These are phyloP conservation scores for Carollia perspicillata DNA, from an alignment of 2,113 vertebrate species.

Conservation along the genomic window DNA sequence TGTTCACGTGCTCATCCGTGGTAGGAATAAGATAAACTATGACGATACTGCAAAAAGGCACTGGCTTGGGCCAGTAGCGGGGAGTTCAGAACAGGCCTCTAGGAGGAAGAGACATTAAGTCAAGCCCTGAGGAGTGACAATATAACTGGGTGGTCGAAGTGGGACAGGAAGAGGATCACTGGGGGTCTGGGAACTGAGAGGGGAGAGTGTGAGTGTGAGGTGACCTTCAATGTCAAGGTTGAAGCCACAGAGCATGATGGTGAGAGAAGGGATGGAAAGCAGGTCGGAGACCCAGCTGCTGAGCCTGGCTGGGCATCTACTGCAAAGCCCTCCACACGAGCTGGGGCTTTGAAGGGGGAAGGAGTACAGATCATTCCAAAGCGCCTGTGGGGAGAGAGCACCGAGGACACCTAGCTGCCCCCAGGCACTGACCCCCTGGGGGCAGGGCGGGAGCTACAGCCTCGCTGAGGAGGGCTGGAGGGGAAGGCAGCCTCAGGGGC, in stretches of 20 bases:
- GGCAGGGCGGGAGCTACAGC: neutral
- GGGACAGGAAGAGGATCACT: neutral
- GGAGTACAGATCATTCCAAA: neutral
- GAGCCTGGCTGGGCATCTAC: neutral
- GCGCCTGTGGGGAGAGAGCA: neutral
- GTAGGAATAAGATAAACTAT: neutral
- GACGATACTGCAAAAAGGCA: neutral
- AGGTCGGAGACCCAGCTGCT: neutral
- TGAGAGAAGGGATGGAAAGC: neutral
- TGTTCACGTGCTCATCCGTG: neutral
- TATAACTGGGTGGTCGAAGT: neutral
- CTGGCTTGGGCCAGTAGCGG: neutral
- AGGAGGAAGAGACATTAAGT: neutral
- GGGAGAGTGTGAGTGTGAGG: too few relatives aligned
- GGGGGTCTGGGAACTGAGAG: neutral
- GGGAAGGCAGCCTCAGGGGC: neutral
- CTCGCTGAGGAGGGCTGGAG: neutral
- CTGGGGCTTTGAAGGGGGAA: neutral
- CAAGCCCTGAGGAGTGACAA: neutral
- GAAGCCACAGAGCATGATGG: neutral
- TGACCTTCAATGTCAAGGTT: neutral
- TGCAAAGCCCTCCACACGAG: neutral
- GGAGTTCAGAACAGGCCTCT: neutral
- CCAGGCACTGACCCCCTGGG: neutral
- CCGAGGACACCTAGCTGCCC: too few relatives aligned